Evolutionary conservation across 2,113 vertebrate species (phyloP), one percentile per base, ranked within the genome.

Genomic region (Chloropsis cyanopogon): DNA sequence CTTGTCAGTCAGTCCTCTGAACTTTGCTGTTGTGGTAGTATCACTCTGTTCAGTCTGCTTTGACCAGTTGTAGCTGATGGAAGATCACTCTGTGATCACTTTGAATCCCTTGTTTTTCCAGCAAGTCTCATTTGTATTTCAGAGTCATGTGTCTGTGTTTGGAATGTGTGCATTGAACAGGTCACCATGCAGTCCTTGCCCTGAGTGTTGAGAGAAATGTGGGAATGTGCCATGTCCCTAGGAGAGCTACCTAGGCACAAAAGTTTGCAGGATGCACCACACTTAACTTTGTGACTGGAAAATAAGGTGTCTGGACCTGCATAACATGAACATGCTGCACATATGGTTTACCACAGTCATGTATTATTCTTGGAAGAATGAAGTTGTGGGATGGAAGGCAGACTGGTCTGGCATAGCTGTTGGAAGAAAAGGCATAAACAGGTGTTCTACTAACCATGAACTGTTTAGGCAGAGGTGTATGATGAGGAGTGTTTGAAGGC

Each of bases 371-470:
- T 75, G 47, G 31, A 65, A 28, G 26, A 75, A 53, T 70, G 7
- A 85, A 70, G 37, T 12, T 0, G 0, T 47, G 7, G n/a, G 9
- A 63, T 37, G 14, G 69, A 88, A 69, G 7, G 6, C 25, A 56
- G 28, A 52, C 50, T 60, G 50, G 33, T 57, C 21, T 61, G 42
- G 14, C 21, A 66, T 16, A 86, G 12, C 66, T 80, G 10, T 39
- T 57, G 66, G n/a, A 71, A 71, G 28, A 61, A 71, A 86, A 63
- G 11, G 15, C 10, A 37, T 57, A 57, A 94, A 25, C 9, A 50
- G 4, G 8, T 46, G 4, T 69, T 78, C 20, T 16, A 68, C 46
- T 61, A 79, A 61, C 26, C 3, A 9, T 75, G n/a, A 56, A 47
- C 6, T 66, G 7, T 56, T 79, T 41, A 39, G n/a, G 14, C 33